Evolutionary conservation across 2,797 vertebrate genomes (phyloP), one percentile per base, ranked within the genome.

Genomic region (Pelodytes ibericus): DNA sequence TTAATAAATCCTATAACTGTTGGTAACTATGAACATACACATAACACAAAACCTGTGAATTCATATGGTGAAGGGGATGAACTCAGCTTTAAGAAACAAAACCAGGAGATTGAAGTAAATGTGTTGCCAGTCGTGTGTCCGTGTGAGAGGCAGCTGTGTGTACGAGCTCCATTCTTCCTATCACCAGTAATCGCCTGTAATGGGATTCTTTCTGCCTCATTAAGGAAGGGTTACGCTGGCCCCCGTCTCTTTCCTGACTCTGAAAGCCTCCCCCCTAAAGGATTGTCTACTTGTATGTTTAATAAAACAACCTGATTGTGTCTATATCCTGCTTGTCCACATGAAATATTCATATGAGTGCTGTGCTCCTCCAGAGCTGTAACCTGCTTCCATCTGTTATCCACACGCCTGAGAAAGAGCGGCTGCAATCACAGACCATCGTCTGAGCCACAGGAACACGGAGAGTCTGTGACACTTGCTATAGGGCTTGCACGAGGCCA

Each of bases 301-400:
- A 84, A 83, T 79, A 84, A 89, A 89, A 88, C 82, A 87, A 81
- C 71, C 78, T 65, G 72, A 33, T 2, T 0, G 0, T 75, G 74
- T 56, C 72, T 86, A 77, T 58, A n/a, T 81, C 83, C 82, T 84
- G 78, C 81, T 86, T 80, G 69, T 39, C 83, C 36, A 15, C 53
- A 84, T 88, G 82, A 87, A 89, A 88, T 82, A 84, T 83, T 76
- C 73, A 86, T 85, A 25, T 9, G 2, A 36, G 20, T 7, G 73
- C 70, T 67, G 79, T 84, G 20, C 51, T 31, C 24, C 36, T 10
- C 67, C 71, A 66, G 78, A 81, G 51, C 0, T 72, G 65, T 10
- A 80, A 77, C 36, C 82, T 3, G 0, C 0, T 0, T 29, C 26
- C 6, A 70, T 44, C 76, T 82, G 51, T 83, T 63, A 13, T 30